These are phyloP conservation scores for Alethe diademata DNA, from an alignment of 2,113 vertebrate genomes.

Conservation along the genomic window DNA sequence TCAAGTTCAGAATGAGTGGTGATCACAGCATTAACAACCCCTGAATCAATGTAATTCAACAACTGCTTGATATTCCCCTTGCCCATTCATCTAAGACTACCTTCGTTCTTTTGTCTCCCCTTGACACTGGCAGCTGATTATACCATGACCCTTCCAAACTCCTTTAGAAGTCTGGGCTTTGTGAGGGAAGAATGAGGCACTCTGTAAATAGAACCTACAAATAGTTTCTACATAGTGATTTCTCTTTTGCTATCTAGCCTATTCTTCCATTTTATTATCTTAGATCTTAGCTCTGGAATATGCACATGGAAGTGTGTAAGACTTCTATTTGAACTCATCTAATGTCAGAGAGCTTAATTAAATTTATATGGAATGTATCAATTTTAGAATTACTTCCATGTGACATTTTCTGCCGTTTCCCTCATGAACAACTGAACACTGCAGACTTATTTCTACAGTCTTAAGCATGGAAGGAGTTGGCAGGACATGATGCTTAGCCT, in stretches of 20 bases:
- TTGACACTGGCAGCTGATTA: slow-evolving; percentile 25
- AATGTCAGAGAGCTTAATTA: background rate
- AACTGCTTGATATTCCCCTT: slow-evolving; percentile 3
- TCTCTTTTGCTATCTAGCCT: background rate
- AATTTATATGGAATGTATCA: background rate
- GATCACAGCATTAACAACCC: background rate
- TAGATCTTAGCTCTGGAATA: background rate
- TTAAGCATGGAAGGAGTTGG: background rate
- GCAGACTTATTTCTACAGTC: background rate
- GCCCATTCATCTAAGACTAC: slow-evolving; percentile 11
- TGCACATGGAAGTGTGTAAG: background rate
- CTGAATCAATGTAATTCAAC: background rate
- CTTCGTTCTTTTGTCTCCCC: background rate
- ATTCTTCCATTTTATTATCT: background rate
- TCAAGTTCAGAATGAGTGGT: background rate
- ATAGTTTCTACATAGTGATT: background rate
- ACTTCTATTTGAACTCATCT: background rate
- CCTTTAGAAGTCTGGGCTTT: slow-evolving; percentile 27
- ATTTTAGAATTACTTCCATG: background rate
- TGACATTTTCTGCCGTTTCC: background rate
- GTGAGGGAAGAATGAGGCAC: background rate
- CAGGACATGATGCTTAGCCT: background rate
- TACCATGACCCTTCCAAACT: slow-evolving; percentile 13
- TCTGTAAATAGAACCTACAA: slow-evolving; percentile 10
- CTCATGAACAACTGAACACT: background rate